phyloP scores from a whole-genome alignment of 2,888 invertebrate species.

The Trichopria drosophilae region DNA sequence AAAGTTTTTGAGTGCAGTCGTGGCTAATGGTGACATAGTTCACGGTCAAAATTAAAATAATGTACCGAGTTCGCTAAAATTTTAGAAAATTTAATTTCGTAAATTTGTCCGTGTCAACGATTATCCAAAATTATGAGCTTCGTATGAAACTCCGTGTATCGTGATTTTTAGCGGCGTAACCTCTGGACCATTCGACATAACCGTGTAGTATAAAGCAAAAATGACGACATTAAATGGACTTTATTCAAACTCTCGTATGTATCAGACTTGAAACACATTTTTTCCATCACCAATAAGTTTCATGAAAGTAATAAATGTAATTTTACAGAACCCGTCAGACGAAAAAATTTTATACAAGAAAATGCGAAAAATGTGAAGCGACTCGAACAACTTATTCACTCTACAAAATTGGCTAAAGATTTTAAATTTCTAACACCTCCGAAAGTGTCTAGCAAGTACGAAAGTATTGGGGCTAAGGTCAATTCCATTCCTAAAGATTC shows the following conservation, averaged over 20 bases:
- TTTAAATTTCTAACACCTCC: constrained; percentile 37
- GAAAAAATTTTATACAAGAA: constrained; percentile 76
- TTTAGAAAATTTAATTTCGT: constrained; percentile 8
- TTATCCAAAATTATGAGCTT: no score
- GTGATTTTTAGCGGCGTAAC: no score
- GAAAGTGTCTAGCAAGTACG: constrained; percentile 38
- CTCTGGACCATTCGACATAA: constrained; percentile 5
- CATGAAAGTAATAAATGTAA: constrained; percentile 11
- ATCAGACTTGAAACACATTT: constrained; percentile 21
- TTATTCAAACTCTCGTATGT: constrained; percentile 72
- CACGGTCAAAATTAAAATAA: constrained; percentile 37
- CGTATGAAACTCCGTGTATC: constrained; percentile 13
- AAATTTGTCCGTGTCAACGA: no score
- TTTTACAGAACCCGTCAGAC: constrained; percentile 65
- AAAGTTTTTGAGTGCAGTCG: no score
- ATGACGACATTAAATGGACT: constrained; percentile 69
- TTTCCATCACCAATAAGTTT: background rate
- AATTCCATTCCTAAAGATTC: constrained; percentile 38
- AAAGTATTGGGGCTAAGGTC: constrained; percentile 58
- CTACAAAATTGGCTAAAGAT: constrained; percentile 41
- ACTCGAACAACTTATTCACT: constrained; percentile 64
- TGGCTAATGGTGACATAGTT: constrained; percentile 7
- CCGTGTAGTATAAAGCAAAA: constrained; percentile 5
- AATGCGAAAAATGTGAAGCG: constrained; percentile 73
- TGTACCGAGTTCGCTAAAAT: constrained; percentile 23